A percentile compares a stretch with the other conserved stretches of the same genome.
phyloP scores from a whole-genome alignment of 2,113 vertebrate genomes.

The Physeter macrocephalus region DNA sequence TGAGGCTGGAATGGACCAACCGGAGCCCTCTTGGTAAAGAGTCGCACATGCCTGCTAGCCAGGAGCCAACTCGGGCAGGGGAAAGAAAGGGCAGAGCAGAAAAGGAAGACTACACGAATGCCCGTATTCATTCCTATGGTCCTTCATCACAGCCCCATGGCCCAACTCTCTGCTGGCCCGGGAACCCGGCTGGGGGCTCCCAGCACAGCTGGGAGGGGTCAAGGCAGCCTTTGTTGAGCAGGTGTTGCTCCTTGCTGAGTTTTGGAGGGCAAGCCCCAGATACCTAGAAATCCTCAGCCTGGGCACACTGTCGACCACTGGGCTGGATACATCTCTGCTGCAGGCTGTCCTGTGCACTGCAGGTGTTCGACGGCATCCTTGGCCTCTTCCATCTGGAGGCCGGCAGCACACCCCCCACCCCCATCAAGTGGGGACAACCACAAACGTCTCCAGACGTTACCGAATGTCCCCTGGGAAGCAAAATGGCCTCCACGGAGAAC shows the following conservation, averaged over 20 bases:
- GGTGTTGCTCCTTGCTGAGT: not conserved
- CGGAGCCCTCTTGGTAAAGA: not conserved
- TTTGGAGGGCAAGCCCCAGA: not conserved
- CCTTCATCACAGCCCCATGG: not conserved
- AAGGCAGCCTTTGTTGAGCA: not conserved
- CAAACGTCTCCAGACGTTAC: not conserved
- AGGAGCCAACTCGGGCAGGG: not conserved
- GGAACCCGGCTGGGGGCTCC: not conserved
- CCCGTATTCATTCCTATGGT: fast-evolving
- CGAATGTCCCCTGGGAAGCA: not conserved
- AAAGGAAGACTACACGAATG: not conserved
- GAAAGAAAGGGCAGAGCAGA: not conserved
- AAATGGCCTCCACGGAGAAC: not conserved
- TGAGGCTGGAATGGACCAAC: not conserved
- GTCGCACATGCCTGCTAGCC: fast-evolving
- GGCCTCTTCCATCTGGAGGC: not conserved
- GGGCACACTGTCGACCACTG: not conserved
- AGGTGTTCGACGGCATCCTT: not conserved
- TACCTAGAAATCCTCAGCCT: not conserved
- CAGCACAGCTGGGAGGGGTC: too few species aligned
- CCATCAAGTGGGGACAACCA: not conserved
- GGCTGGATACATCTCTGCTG: not conserved
- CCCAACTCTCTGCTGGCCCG: not conserved
- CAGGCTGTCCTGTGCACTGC: not conserved
- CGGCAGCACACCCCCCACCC: not conserved